Percentiles rank a stretch among this genome's conserved stretches.
These are phyloP conservation scores for Melanophora roralis DNA, from an alignment of 2,888 invertebrate species.

Conservation along the genomic window DNA sequence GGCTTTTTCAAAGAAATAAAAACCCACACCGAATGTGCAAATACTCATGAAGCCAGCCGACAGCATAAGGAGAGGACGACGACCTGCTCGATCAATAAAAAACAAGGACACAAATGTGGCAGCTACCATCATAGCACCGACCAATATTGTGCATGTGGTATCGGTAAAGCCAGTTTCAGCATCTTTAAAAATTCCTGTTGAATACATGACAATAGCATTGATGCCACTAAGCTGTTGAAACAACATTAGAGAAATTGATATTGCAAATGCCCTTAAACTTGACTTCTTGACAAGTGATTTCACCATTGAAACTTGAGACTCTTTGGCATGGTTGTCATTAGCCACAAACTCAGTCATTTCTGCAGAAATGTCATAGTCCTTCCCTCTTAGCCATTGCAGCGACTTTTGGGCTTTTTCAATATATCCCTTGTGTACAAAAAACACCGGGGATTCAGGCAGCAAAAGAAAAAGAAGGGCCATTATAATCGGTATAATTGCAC, in stretches of 20 bases:
- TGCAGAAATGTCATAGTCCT: constrained; percentile 81
- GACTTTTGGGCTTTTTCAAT: constrained; percentile 83
- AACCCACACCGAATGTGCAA: constrained; percentile 83
- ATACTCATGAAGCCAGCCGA: constrained; percentile 85
- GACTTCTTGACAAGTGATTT: constrained; percentile 80
- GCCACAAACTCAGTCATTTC: constrained; percentile 82
- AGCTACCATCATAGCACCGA: constrained; percentile 88
- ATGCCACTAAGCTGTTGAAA: constrained; percentile 93
- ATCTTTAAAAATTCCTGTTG: constrained; percentile 80
- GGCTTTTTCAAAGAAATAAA: constrained; percentile 81
- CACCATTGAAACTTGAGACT: constrained; percentile 79
- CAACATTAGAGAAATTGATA: constrained; percentile 89
- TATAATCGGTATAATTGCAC: constrained; percentile 79
- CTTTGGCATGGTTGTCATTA: constrained; percentile 78
- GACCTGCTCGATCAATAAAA: constrained; percentile 88
- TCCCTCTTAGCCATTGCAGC: constrained; percentile 85
- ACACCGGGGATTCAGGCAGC: constrained; percentile 92
- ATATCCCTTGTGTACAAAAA: constrained; percentile 81
- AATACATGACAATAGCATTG: constrained; percentile 90
- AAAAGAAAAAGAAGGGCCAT: constrained; percentile 85
- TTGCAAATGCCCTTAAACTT: constrained; percentile 82
- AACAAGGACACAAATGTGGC: constrained; percentile 83
- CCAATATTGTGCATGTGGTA: constrained; percentile 84
- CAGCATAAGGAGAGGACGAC: constrained; percentile 84
- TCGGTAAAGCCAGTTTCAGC: constrained; percentile 79